A percentile compares a stretch with the other conserved stretches of the same genome.
phyloP scores from a whole-genome alignment of 2,113 vertebrate genomes.

The Polyodon spathula region DNA sequence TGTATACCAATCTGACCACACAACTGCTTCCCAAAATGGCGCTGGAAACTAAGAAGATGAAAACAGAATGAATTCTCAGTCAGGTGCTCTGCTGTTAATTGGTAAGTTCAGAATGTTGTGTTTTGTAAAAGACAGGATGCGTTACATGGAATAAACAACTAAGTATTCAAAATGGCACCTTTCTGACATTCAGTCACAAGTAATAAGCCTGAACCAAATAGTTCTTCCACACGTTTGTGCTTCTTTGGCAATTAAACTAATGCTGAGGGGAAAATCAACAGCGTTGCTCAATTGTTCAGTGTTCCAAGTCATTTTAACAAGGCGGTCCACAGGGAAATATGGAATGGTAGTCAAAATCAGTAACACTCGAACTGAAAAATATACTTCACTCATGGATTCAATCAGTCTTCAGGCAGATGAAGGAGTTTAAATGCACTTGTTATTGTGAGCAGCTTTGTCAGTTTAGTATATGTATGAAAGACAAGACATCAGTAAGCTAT shows the following conservation, averaged over 20 bases:
- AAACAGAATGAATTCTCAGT: too few species aligned
- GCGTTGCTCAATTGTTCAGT: too few species aligned
- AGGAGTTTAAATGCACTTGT: neutral
- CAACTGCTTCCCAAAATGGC: too few species aligned
- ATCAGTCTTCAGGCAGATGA: neutral
- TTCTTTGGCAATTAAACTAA: too few species aligned
- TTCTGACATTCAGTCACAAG: neutral
- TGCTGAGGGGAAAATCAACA: too few species aligned
- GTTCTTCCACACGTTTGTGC: neutral
- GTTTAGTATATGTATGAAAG: too few species aligned
- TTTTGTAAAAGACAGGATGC: too few species aligned
- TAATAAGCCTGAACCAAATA: neutral
- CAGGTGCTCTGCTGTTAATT: neutral
- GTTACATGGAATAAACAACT: neutral
- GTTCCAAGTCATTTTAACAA: too few species aligned
- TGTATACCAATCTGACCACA: too few species aligned
- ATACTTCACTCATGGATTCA: neutral
- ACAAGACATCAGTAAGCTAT: too few species aligned
- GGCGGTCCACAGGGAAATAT: neutral
- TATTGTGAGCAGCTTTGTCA: too few species aligned
- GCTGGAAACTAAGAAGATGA: too few species aligned
- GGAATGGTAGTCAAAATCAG: neutral
- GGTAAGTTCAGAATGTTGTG: neutral
- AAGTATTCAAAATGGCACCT: neutral
- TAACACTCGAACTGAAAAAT: neutral